A percentile compares a stretch with the other conserved stretches of the same genome.
Conservation (phyloP, 2,113 vertebrate genomes). For the Ginglymostoma cirratum region DNA sequence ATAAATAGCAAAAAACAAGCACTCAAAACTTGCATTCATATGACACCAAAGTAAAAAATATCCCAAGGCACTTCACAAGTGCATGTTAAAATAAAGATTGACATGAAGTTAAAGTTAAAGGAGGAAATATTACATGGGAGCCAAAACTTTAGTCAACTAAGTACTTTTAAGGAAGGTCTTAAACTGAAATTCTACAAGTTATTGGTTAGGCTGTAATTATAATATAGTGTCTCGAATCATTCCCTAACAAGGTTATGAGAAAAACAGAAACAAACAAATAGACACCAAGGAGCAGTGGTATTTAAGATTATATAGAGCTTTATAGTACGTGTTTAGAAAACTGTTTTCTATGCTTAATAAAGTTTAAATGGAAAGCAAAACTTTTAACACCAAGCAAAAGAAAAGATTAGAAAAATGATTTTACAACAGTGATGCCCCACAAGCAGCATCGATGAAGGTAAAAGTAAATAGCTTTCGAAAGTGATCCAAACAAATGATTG, state of each 20-base stretch:
- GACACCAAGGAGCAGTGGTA: not conserved
- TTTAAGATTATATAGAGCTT: not conserved
- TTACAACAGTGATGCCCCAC: not conserved
- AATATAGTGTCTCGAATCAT: not conserved
- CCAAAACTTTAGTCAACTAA: no score
- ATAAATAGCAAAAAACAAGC: not conserved
- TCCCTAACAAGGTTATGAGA: not conserved
- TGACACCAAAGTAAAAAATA: not conserved
- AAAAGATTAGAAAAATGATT: not conserved
- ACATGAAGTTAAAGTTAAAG: not conserved
- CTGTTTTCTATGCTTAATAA: not conserved
- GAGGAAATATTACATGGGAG: not conserved
- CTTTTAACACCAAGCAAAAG: not conserved
- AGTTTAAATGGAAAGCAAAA: not conserved
- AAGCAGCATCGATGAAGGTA: not conserved
- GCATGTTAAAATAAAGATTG: not conserved
- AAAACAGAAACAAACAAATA: not conserved
- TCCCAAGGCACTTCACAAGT: not conserved
- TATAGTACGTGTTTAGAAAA: not conserved
- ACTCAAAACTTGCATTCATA: not conserved
- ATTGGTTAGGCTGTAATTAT: not conserved
- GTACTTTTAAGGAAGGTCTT: not conserved
- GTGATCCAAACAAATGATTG: not conserved
- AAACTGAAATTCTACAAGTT: not conserved
- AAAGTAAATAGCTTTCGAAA: not conserved